Percentiles rank a stretch among this genome's conserved stretches.
Evolutionary conservation across 2,113 vertebrate species (phyloP).

Genomic region (Chascanopsetta lugubris): DNA sequence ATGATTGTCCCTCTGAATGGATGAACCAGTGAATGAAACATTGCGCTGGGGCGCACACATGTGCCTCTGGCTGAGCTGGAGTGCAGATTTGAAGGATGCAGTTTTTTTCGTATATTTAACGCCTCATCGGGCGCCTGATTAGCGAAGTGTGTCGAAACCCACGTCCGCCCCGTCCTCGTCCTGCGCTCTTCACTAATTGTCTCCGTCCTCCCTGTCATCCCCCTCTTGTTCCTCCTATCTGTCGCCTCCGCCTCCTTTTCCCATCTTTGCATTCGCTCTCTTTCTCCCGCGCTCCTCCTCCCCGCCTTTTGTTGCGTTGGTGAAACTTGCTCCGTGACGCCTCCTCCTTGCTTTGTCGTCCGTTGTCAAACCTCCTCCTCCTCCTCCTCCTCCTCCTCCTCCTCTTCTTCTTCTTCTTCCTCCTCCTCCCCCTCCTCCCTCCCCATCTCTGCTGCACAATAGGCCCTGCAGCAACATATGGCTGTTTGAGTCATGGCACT

Average conservation of each 20-base stretch:
- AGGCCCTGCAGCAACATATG: slow-evolving; percentile 67
- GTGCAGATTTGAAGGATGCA: slow-evolving; percentile 7
- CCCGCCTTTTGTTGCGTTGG: slow-evolving; percentile 58
- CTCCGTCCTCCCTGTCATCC: slow-evolving; percentile 47
- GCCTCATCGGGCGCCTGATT: slow-evolving; percentile 4
- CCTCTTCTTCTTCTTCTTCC: slow-evolving; percentile 38
- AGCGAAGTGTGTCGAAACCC: slow-evolving; percentile 8
- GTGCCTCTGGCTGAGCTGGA: background rate
- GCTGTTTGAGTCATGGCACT: slow-evolving; percentile 70
- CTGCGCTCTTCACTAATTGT: slow-evolving; percentile 28
- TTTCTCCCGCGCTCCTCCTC: slow-evolving; percentile 43
- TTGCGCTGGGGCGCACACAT: slow-evolving; percentile 11
- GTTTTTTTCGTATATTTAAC: slow-evolving; percentile 9
- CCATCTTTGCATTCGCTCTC: slow-evolving; percentile 34
- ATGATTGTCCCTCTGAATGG: slow-evolving; percentile 43
- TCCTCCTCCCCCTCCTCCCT: slow-evolving; percentile 35
- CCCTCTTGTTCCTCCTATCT: slow-evolving; percentile 53
- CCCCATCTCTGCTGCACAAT: slow-evolving; percentile 58
- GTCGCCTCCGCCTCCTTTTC: slow-evolving; percentile 55
- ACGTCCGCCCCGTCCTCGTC: slow-evolving; percentile 24
- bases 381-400: slow-evolving; percentile 39
- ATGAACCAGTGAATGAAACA: slow-evolving; percentile 48
- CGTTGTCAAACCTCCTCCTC: slow-evolving; percentile 21
- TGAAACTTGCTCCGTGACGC: slow-evolving; percentile 53
- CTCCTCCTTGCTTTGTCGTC: slow-evolving; percentile 49